These are phyloP conservation scores for Parnassius orleans DNA, from an alignment of 2,888 invertebrate species.

Conservation along the genomic window DNA sequence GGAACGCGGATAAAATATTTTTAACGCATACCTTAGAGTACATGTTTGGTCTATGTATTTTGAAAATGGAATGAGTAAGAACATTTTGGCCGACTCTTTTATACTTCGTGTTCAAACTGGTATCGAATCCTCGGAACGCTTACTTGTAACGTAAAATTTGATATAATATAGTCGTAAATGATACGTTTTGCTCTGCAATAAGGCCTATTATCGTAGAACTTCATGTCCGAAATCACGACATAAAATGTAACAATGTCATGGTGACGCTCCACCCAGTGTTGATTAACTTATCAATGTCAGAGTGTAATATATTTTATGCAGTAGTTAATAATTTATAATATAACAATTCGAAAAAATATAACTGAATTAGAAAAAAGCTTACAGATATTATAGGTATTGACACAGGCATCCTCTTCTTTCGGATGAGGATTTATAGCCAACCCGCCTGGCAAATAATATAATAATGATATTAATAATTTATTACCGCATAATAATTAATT, in stretches of 20 bases:
- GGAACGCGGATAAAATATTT: too few relatives aligned
- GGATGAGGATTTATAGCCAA: too few relatives aligned
- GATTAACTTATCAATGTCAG: constrained; percentile 15
- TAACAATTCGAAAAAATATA: too few relatives aligned
- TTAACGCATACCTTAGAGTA: constrained; percentile 58
- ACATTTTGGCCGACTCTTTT: constrained; percentile 30
- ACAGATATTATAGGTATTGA: too few relatives aligned
- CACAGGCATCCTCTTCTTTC: too few relatives aligned
- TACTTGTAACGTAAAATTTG: background rate
- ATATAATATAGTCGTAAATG: background rate
- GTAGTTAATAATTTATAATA: too few relatives aligned
- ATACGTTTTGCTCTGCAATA: background rate
- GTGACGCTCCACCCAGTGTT: constrained; percentile 36
- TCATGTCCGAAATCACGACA: constrained; percentile 30
- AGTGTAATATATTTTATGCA: background rate
- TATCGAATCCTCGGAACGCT: constrained; percentile 21
- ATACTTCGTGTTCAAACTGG: constrained; percentile 30
- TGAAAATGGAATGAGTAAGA: constrained; percentile 62
- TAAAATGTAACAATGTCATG: constrained; percentile 50
- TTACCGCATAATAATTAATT: too few relatives aligned
- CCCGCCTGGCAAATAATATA: too few relatives aligned
- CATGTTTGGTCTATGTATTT: constrained; percentile 65
- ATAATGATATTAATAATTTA: too few relatives aligned
- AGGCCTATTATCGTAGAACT: background rate
- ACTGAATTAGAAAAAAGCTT: too few relatives aligned